These are phyloP conservation scores for Petrolisthes manimaculis DNA, from an alignment of 2,888 invertebrate genomes.

Conservation along the genomic window DNA sequence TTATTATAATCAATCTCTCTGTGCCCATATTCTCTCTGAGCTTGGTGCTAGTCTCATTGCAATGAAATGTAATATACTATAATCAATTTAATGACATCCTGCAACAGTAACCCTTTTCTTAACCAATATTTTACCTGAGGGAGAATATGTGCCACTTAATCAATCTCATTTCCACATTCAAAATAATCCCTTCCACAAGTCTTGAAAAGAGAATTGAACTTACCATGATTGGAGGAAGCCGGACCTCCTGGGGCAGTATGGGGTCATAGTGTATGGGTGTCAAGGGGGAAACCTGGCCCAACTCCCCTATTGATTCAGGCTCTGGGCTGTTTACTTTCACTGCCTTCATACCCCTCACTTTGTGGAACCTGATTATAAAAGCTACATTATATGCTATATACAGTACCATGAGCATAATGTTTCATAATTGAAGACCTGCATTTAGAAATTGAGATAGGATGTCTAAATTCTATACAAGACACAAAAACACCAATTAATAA, in stretches of 20 bases:
- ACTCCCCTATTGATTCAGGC: slow-evolving; percentile 21
- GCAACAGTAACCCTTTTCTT: too few species aligned
- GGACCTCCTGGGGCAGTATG: slow-evolving; percentile 45
- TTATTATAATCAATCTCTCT: background rate
- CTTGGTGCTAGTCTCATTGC: background rate
- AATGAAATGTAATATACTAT: too few species aligned
- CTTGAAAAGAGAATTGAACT: background rate
- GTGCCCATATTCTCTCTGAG: background rate
- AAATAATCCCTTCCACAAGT: too few species aligned
- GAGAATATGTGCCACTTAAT: too few species aligned
- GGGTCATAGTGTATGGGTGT: slow-evolving; percentile 58
- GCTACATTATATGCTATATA: background rate
- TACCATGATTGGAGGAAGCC: slow-evolving; percentile 54
- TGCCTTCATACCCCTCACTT: slow-evolving; percentile 5
- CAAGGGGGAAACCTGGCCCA: slow-evolving; percentile 24
- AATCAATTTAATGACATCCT: too few species aligned
- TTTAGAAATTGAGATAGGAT: too few species aligned
- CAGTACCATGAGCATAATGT: background rate
- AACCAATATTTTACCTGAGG: too few species aligned
- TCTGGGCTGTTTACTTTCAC: background rate
- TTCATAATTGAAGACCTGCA: background rate
- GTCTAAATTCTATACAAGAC: too few species aligned
- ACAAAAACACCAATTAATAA: background rate
- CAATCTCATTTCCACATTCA: too few species aligned
- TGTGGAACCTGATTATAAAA: slow-evolving; percentile 35